A percentile compares a stretch with the other conserved stretches of the same genome.
Evolutionary conservation across 2,113 vertebrate species (phyloP).

Genomic region (Colinus virginianus): DNA sequence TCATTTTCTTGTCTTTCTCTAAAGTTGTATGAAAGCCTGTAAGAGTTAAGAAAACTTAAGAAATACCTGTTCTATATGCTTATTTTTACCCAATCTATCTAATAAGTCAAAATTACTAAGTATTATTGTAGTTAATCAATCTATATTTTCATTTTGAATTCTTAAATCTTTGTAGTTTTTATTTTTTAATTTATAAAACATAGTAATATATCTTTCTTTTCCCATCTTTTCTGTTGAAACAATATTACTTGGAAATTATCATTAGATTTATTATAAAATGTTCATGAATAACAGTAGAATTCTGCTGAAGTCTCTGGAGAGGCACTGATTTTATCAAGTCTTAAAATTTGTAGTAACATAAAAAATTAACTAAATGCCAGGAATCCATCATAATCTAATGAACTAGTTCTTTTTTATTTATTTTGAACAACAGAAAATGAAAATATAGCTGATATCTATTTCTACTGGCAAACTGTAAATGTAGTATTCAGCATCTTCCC

Average conservation of each 20-base stretch:
- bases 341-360: background rate
- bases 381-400: background rate
- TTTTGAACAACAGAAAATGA: background rate
- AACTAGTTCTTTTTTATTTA: background rate
- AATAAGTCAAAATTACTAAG: background rate
- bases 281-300: background rate
- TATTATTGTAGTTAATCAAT: background rate
- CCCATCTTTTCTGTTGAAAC: background rate
- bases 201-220: background rate
- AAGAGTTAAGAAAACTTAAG: background rate
- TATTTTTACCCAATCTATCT: background rate
- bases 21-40: background rate
- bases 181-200: background rate
- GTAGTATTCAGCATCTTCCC: accelerated
- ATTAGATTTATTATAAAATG: background rate
- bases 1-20: background rate
- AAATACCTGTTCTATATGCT: background rate
- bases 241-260: background rate
- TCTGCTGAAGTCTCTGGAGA: background rate
- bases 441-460: background rate
- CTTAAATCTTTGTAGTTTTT: background rate
- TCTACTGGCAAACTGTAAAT: background rate
- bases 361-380: background rate
- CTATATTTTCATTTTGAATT: background rate
- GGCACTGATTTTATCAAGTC: background rate